phyloP scores from a whole-genome alignment of 2,113 vertebrate genomes.

The Cettia cetti region DNA sequence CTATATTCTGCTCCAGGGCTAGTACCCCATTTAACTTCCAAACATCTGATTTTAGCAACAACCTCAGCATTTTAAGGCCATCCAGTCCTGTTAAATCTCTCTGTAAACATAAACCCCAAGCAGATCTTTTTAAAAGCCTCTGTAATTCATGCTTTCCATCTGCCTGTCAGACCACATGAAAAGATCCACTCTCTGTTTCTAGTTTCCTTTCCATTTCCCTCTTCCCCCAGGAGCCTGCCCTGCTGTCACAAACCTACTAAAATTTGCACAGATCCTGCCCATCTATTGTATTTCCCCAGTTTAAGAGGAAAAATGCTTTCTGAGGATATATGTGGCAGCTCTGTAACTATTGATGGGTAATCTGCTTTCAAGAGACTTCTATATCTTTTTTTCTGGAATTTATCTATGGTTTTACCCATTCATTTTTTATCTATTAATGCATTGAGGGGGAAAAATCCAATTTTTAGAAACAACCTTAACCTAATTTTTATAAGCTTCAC shows the following conservation, averaged over 20 bases:
- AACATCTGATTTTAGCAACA: background rate
- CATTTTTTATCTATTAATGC: background rate
- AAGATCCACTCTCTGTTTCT: background rate
- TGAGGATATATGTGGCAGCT: background rate
- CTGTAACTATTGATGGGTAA: background rate
- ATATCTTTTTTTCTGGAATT: background rate
- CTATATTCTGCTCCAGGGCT: background rate
- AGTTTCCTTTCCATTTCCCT: background rate
- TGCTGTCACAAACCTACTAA: background rate
- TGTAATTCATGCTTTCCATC: conserved; percentile 41
- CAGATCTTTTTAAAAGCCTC: conserved; percentile 32
- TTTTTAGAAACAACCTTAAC: background rate
- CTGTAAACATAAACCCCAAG: conserved; percentile 34
- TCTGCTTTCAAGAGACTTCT: background rate
- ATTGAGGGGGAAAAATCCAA: fast-evolving
- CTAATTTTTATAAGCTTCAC: background rate
- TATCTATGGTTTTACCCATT: background rate
- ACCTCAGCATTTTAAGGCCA: background rate
- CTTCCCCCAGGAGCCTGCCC: background rate
- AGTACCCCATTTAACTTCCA: background rate
- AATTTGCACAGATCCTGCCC: background rate
- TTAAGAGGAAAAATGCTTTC: background rate
- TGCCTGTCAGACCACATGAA: background rate
- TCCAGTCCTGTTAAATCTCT: background rate
- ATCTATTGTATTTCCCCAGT: background rate